These are phyloP conservation scores for Tiphia femorata DNA, from an alignment of 2,888 invertebrate species.

Conservation along the genomic window DNA sequence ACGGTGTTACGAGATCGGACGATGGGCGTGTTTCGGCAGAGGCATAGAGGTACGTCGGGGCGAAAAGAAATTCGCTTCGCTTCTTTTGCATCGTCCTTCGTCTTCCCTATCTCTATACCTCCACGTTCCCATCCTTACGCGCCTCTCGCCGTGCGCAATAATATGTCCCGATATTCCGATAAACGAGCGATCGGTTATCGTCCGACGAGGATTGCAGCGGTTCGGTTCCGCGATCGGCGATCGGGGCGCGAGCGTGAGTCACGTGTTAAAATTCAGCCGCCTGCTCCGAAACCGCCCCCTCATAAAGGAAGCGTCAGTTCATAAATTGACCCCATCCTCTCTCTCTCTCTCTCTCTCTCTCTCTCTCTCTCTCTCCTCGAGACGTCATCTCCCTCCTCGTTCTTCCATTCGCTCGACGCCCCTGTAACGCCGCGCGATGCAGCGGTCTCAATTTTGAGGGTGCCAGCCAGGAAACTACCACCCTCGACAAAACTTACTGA, in stretches of 20 bases:
- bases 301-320: constrained; percentile 66
- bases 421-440: constrained; percentile 25
- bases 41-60: no score
- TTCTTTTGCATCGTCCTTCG: no score
- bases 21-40: no score
- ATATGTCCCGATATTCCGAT: no score
- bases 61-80: no score
- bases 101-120: no score
- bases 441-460: constrained; percentile 64
- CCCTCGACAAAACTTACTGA: constrained; percentile 67
- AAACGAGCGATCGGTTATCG: neutral
- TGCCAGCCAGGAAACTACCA: constrained; percentile 66
- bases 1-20: no score
- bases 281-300: constrained; percentile 57
- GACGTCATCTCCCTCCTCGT: constrained; percentile 26
- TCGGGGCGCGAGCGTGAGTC: constrained; percentile 59
- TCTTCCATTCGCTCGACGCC: constrained; percentile 25
- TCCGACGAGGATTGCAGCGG: neutral
- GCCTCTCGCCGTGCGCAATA: no score
- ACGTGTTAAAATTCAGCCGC: constrained; percentile 65
- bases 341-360: constrained; percentile 19
- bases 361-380: constrained; percentile 12
- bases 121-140: no score
- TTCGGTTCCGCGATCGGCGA: constrained; percentile 31
- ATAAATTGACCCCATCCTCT: constrained; percentile 58